Conservation (phyloP, 2,888 invertebrate species). For the Lepetodrilus schrolli region DNA sequence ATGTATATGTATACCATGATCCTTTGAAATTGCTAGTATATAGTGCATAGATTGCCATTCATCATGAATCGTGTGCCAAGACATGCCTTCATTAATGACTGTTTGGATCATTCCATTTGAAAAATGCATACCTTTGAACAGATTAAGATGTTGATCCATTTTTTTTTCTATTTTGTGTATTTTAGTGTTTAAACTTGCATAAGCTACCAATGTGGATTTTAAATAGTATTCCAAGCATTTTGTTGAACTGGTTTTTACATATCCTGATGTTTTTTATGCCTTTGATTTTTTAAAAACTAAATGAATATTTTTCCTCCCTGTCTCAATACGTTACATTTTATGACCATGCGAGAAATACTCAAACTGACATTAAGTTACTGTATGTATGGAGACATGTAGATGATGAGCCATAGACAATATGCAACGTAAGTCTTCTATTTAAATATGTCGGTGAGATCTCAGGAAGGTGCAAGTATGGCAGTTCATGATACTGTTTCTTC, state of each 20-base stretch:
- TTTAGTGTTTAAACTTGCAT: constrained; percentile 6
- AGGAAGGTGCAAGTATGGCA: constrained; percentile 25
- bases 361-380: constrained; percentile 4
- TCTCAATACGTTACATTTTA: constrained; percentile 16
- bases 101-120: constrained; percentile 27
- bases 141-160: constrained; percentile 7
- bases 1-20: constrained; percentile 17
- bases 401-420: neutral
- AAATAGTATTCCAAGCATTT: neutral
- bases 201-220: neutral
- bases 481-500: constrained; percentile 8
- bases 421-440: constrained; percentile 1
- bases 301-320: constrained; percentile 7
- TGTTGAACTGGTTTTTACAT: neutral
- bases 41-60: neutral
- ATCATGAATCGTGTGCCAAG: constrained; percentile 7
- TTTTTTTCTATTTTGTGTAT: neutral
- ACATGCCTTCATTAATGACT: constrained; percentile 13
- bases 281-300: no score
- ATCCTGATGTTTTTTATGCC: constrained; percentile 17
- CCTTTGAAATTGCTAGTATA: neutral
- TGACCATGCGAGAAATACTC: constrained; percentile 14
- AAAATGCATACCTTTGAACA: neutral
- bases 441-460: constrained; percentile 2
- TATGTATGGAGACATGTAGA: constrained; percentile 14